phyloP scores from a whole-genome alignment of 2,113 vertebrate genomes.

The Bufo gargarizans region DNA sequence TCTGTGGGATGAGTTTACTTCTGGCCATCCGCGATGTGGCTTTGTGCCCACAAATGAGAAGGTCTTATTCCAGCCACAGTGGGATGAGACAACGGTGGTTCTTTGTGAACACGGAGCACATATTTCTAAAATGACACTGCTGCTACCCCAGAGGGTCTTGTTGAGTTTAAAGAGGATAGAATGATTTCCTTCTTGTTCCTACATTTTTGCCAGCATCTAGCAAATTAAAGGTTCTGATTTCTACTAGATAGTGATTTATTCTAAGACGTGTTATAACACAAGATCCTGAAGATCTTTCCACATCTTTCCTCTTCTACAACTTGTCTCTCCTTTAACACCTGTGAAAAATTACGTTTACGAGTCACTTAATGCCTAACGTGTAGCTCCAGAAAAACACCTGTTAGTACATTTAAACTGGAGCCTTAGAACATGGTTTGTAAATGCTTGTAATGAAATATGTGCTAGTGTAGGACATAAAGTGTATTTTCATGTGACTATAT shows the following conservation, averaged over 20 bases:
- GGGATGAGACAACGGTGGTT: slow-evolving; percentile 17
- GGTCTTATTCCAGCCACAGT: not conserved
- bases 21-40: slow-evolving; percentile 20
- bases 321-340: not conserved
- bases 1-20: slow-evolving; percentile 31
- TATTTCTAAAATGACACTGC: slow-evolving; percentile 28
- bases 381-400: not conserved
- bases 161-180: slow-evolving; percentile 10
- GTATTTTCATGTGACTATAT: not conserved
- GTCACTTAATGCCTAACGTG: slow-evolving; percentile 15
- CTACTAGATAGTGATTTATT: not conserved
- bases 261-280: not conserved
- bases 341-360: slow-evolving; percentile 1
- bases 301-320: slow-evolving; percentile 1
- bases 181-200: not conserved
- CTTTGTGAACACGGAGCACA: slow-evolving; percentile 17
- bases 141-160: not conserved
- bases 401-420: not conserved
- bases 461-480: not conserved
- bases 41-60: slow-evolving; percentile 12
- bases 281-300: not conserved
- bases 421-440: slow-evolving; percentile 15
- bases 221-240: not conserved
- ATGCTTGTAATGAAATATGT: not conserved
- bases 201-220: not conserved